A percentile compares a stretch with the other conserved stretches of the same genome.
phyloP scores from a whole-genome alignment of 2,888 invertebrate species.

The Caenorhabditis angaria region DNA sequence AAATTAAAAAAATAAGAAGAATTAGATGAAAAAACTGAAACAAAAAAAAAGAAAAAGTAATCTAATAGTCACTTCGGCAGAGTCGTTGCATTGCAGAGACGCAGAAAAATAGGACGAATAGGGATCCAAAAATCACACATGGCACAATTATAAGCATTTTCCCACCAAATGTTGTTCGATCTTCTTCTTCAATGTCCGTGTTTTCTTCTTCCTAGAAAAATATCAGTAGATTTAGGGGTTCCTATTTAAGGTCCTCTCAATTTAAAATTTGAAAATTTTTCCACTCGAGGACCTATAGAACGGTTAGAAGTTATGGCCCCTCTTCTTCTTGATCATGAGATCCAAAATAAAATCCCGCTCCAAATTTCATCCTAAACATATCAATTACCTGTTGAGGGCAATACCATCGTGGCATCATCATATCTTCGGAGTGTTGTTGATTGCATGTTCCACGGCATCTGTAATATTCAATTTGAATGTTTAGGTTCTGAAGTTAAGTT shows the following conservation, averaged over 20 bases:
- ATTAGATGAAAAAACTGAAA: not conserved
- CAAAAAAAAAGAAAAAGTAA: not conserved
- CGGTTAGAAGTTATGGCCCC: too few relatives aligned
- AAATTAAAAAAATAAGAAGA: not conserved
- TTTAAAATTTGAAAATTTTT: too few relatives aligned
- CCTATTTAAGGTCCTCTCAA: not conserved
- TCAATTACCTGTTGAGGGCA: slow-evolving; percentile 52
- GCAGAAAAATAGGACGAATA: slow-evolving; percentile 53
- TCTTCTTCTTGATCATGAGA: too few relatives aligned
- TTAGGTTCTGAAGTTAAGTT: not conserved
- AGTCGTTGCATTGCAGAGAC: slow-evolving; percentile 53
- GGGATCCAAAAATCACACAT: slow-evolving; percentile 42
- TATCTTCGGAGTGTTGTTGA: slow-evolving; percentile 58
- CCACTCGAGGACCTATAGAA: too few relatives aligned
- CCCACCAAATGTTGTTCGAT: slow-evolving; percentile 41
- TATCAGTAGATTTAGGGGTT: not conserved
- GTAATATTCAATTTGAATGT: slow-evolving; percentile 6
- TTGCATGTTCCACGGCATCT: slow-evolving; percentile 53
- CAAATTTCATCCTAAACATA: too few relatives aligned
- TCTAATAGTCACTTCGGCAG: slow-evolving; percentile 45
- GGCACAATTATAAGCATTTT: slow-evolving; percentile 52
- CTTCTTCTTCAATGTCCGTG: slow-evolving; percentile 46
- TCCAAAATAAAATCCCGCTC: too few relatives aligned
- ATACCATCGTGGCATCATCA: slow-evolving; percentile 59
- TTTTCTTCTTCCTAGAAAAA: slow-evolving; percentile 50